phyloP scores from a whole-genome alignment of 2,797 vertebrate genomes.

The Characodon lateralis region DNA sequence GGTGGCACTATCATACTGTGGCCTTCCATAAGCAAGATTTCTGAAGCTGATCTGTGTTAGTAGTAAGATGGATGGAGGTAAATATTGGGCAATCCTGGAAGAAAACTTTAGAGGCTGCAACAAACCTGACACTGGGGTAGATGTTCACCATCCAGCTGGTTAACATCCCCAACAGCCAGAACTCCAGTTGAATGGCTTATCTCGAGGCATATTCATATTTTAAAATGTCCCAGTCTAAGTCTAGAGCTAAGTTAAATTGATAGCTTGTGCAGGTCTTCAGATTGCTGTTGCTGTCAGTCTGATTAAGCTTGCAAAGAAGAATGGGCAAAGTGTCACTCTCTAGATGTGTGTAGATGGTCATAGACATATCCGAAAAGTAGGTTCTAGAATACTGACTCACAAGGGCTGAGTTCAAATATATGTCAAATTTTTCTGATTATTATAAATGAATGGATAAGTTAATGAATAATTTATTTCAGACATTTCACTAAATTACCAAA shows the following conservation, averaged over 20 bases:
- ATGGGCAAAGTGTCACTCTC: not conserved
- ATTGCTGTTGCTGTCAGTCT: not conserved
- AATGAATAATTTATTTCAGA: too few species aligned
- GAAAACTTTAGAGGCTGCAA: not conserved
- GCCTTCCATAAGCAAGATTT: not conserved
- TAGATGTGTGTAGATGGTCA: not conserved
- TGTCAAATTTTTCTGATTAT: too few species aligned
- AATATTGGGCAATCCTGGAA: not conserved
- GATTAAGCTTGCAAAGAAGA: slow-evolving; percentile 1
- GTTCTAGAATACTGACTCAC: not conserved
- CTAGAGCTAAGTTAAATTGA: not conserved
- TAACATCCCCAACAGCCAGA: not conserved
- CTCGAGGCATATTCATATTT: not conserved
- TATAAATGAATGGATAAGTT: too few species aligned
- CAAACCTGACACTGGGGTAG: not conserved
- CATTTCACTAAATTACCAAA: too few species aligned
- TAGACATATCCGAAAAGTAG: not conserved
- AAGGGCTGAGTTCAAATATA: not conserved
- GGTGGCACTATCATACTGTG: not conserved
- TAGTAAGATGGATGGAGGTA: not conserved
- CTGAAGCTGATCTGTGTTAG: not conserved
- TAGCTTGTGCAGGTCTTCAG: not conserved
- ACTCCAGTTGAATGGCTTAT: not conserved
- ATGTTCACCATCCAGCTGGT: not conserved
- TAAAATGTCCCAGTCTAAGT: not conserved